phyloP scores from a whole-genome alignment of 2,888 invertebrate genomes.

The Drosophila helvetica region DNA sequence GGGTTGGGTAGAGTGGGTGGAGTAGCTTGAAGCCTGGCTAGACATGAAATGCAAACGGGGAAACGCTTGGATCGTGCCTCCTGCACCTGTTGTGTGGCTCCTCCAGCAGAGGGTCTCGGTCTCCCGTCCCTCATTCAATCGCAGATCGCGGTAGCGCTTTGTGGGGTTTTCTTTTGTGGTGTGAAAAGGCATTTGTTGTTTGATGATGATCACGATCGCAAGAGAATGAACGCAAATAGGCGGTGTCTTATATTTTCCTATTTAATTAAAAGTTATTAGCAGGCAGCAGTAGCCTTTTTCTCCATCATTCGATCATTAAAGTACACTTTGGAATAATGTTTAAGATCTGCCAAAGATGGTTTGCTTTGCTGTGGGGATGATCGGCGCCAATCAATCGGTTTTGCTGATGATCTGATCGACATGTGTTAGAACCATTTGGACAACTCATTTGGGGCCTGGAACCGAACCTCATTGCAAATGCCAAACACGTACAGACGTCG shows the following conservation, averaged over 20 bases:
- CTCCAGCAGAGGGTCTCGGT: slow-evolving; percentile 20
- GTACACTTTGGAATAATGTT: slow-evolving; percentile 47
- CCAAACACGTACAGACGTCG: slow-evolving; percentile 72
- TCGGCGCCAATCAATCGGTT: slow-evolving; percentile 20
- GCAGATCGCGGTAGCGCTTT: slow-evolving; percentile 1
- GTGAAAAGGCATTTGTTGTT: slow-evolving; percentile 74
- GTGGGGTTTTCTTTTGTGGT: slow-evolving; percentile 28
- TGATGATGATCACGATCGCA: slow-evolving; percentile 60
- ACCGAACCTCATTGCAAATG: slow-evolving; percentile 51
- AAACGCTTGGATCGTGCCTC: slow-evolving; percentile 47
- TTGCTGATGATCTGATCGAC: slow-evolving; percentile 67
- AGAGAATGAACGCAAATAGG: slow-evolving; percentile 67
- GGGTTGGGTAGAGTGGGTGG: slow-evolving; percentile 35
- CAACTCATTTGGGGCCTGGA: slow-evolving; percentile 71
- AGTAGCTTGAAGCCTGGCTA: slow-evolving; percentile 24
- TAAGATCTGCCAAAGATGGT: slow-evolving; percentile 56
- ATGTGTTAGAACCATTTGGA: slow-evolving; percentile 71
- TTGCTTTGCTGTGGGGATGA: neutral
- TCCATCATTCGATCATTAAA: slow-evolving; percentile 37
- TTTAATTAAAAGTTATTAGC: slow-evolving; percentile 80
- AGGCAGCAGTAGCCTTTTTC: slow-evolving; percentile 20
- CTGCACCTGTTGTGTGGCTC: slow-evolving; percentile 60
- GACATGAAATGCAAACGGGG: slow-evolving; percentile 29
- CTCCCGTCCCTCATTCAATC: slow-evolving; percentile 7
- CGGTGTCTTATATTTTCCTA: slow-evolving; percentile 57